Conservation (phyloP, 2,797 vertebrate genomes). For the Scomberomorus guttatus region DNA sequence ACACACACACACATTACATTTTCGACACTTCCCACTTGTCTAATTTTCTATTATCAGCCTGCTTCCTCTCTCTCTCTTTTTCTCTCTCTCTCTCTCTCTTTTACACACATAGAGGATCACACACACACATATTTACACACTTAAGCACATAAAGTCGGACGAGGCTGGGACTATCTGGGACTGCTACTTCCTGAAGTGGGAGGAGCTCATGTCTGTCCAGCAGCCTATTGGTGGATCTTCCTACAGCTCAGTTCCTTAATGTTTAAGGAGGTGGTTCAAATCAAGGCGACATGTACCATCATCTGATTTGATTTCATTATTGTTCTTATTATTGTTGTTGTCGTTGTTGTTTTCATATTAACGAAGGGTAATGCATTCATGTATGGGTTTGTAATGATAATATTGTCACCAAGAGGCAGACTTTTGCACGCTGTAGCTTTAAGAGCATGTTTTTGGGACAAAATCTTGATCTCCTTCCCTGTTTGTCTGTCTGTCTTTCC, state of each 20-base stretch:
- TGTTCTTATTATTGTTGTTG: conserved; percentile 82
- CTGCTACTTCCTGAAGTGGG: conserved; percentile 79
- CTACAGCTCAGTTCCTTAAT: conserved; percentile 96
- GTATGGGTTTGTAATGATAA: conserved; percentile 86
- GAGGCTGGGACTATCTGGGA: conserved; percentile 79
- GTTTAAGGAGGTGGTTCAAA: conserved; percentile 96
- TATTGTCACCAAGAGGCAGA: conserved; percentile 87
- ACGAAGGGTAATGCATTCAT: conserved; percentile 90
- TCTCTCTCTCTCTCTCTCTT: conserved; percentile 22
- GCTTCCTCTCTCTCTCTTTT: conserved; percentile 57
- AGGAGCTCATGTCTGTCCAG: conserved; percentile 87
- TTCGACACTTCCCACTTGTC: conserved; percentile 58
- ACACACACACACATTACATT: conserved; percentile 42
- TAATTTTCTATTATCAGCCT: conserved; percentile 77
- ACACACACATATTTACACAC: conserved; percentile 53
- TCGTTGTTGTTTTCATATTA: conserved; percentile 88
- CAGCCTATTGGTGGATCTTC: conserved; percentile 88
- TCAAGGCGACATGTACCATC: conserved; percentile 91
- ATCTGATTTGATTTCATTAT: conserved; percentile 82
- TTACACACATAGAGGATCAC: conserved; percentile 22
- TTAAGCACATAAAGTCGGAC: conserved; percentile 57
- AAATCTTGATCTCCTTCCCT: conserved; percentile 72
- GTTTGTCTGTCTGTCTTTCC: conserved; percentile 57
- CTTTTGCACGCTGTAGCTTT: conserved; percentile 95
- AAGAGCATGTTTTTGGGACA: conserved; percentile 91